Conservation (phyloP, 2,113 vertebrate species). For the Notothenia coriiceps region DNA sequence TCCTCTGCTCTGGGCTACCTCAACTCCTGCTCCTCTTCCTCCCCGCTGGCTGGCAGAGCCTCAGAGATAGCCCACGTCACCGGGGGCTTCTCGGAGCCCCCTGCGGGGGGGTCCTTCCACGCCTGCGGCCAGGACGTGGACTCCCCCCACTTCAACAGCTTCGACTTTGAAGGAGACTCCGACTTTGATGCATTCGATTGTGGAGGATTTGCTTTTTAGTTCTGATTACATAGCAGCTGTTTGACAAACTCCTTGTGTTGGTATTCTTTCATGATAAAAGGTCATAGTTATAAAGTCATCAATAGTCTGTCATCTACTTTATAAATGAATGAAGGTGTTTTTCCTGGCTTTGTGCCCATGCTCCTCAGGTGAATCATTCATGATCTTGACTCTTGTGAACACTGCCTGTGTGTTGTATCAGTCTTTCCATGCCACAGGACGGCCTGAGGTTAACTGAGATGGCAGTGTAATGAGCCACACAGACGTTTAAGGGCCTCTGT, state of each 20-base stretch:
- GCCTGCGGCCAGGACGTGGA: conserved; percentile 81
- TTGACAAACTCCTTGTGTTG: neutral
- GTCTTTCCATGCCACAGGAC: conserved; percentile 43
- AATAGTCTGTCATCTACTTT: conserved; percentile 29
- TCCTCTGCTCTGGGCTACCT: conserved; percentile 87
- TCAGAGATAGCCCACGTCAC: conserved; percentile 64
- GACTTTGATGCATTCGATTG: conserved; percentile 88
- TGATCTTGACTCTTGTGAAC: conserved; percentile 56
- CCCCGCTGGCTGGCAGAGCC: conserved; percentile 59
- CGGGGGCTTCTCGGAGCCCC: conserved; percentile 79
- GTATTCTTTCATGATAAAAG: conserved; percentile 34
- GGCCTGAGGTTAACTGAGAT: neutral
- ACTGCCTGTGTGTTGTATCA: conserved; percentile 55
- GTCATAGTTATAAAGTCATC: conserved; percentile 31
- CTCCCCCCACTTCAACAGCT: conserved; percentile 83
- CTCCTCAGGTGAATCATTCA: conserved; percentile 71
- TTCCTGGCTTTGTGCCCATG: conserved; percentile 55
- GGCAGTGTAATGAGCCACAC: neutral
- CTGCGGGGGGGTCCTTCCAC: conserved; percentile 77
- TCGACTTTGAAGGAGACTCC: conserved; percentile 87
- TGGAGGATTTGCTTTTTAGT: conserved; percentile 87
- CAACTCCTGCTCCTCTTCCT: conserved; percentile 78
- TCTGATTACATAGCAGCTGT: neutral
- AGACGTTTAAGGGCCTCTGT: too few relatives aligned
- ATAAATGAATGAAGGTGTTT: conserved; percentile 56